These are phyloP conservation scores for Scaptomyza reducta DNA, from an alignment of 2,888 invertebrate species.

Conservation along the genomic window DNA sequence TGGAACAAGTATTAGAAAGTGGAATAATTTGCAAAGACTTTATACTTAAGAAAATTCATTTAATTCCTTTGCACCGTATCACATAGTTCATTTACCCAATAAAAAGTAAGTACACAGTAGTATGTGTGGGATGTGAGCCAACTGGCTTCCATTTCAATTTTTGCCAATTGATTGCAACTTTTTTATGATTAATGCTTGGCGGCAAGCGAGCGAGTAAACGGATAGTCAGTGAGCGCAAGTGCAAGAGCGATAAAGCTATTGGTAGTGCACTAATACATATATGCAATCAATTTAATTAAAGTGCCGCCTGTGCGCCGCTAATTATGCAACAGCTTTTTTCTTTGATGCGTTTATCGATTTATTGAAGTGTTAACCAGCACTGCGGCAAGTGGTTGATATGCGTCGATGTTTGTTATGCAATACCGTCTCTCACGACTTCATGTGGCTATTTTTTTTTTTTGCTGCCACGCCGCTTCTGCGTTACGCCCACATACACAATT, in stretches of 20 bases:
- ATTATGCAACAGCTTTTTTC: constrained; percentile 76
- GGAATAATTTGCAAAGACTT: too few species aligned
- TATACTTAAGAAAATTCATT: too few species aligned
- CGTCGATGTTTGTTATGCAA: constrained; percentile 3
- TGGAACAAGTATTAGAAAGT: too few species aligned
- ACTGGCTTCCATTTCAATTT: constrained; percentile 50
- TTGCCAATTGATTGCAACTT: constrained; percentile 73
- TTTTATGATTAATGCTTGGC: constrained; percentile 61
- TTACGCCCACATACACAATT: constrained; percentile 51
- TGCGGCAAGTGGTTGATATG: constrained; percentile 72
- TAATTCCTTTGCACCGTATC: neutral
- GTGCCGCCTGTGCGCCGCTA: constrained; percentile 57
- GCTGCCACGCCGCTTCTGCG: constrained; percentile 1
- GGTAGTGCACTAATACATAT: constrained; percentile 37
- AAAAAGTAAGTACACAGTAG: constrained; percentile 7
- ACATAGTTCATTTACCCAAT: constrained; percentile 19
- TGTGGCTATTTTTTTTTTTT: too few species aligned
- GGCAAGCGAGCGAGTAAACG: neutral
- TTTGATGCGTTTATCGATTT: constrained; percentile 79
- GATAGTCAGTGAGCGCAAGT: neutral
- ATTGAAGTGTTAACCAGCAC: constrained; percentile 77
- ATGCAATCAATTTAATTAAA: constrained; percentile 56
- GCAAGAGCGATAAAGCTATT: neutral
- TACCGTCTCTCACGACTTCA: too few species aligned
- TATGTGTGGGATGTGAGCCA: constrained; percentile 38